Conservation (phyloP, 2,113 vertebrate genomes). For the Balaenoptera acutorostrata region DNA sequence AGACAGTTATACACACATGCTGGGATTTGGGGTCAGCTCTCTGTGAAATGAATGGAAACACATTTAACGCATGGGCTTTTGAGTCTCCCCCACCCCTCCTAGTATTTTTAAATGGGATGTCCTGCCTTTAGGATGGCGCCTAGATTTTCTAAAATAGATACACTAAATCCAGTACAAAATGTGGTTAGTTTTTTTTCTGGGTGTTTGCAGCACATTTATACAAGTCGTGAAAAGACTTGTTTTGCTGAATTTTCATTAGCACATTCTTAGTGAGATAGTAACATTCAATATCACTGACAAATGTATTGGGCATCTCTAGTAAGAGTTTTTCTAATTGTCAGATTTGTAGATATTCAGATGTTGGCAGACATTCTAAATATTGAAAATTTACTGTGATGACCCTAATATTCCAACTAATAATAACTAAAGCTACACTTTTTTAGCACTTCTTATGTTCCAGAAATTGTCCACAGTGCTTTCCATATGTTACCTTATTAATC, state of each 20-base stretch:
- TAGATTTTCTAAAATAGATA: conserved; percentile 45
- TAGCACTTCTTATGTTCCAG: background rate
- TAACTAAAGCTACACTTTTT: background rate
- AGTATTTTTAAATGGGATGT: background rate
- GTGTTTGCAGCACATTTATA: conserved; percentile 62
- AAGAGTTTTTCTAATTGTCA: conserved; percentile 25
- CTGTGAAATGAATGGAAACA: background rate
- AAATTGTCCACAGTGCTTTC: background rate
- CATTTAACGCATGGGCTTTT: background rate
- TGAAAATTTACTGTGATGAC: background rate
- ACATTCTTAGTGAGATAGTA: conserved; percentile 65
- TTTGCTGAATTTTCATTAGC: conserved; percentile 67
- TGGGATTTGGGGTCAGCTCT: background rate
- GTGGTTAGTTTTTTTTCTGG: background rate
- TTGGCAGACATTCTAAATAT: conserved; percentile 17
- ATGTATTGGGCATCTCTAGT: background rate
- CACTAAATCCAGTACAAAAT: background rate
- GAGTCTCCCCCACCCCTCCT: background rate
- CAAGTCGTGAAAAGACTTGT: conserved; percentile 56
- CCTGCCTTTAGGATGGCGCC: background rate
- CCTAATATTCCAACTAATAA: background rate
- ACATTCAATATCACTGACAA: conserved; percentile 48
- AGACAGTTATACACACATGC: background rate
- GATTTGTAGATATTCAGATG: background rate
- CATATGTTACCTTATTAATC: background rate